A percentile compares a stretch with the other conserved stretches of the same genome.
phyloP scores from a whole-genome alignment of 2,888 invertebrate species.

The Ophioninae sp. region DNA sequence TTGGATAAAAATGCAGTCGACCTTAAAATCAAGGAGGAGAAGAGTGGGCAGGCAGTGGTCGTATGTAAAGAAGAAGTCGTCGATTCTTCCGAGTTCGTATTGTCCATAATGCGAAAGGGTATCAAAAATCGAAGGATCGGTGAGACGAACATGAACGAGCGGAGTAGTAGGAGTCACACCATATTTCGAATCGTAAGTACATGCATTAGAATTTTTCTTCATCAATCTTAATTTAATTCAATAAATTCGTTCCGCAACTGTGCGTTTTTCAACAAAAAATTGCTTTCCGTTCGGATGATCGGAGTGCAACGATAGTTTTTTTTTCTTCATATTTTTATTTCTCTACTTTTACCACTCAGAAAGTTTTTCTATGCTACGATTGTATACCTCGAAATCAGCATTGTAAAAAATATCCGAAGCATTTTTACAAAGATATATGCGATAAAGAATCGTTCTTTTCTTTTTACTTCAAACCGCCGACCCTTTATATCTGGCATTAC shows the following conservation, averaged over 20 bases:
- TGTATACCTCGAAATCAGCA: neutral
- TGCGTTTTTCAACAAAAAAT: too few species aligned
- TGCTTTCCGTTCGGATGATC: too few species aligned
- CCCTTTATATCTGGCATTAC: too few species aligned
- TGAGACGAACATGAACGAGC: constrained; percentile 93
- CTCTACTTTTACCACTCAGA: neutral
- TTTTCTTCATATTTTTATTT: too few species aligned
- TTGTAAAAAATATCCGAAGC: neutral
- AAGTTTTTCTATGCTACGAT: too few species aligned
- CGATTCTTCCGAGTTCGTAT: constrained; percentile 84
- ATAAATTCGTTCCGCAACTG: too few species aligned
- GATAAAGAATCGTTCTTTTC: too few species aligned
- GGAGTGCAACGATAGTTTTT: too few species aligned
- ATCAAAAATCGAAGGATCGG: constrained; percentile 88
- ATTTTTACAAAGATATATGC: neutral
- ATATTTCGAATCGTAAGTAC: constrained; percentile 91
- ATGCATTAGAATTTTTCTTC: neutral
- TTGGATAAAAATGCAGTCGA: constrained; percentile 84
- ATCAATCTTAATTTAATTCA: neutral
- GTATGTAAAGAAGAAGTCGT: constrained; percentile 86
- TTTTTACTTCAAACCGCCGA: too few species aligned
- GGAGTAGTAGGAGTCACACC: constrained; percentile 93
- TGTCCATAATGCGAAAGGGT: constrained; percentile 84
- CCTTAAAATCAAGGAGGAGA: constrained; percentile 86
- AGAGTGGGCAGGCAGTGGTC: constrained; percentile 85